Percentiles rank a stretch among this genome's conserved stretches.
Evolutionary conservation across 2,797 vertebrate genomes (phyloP).

Genomic region (Geotrypetes seraphini): DNA sequence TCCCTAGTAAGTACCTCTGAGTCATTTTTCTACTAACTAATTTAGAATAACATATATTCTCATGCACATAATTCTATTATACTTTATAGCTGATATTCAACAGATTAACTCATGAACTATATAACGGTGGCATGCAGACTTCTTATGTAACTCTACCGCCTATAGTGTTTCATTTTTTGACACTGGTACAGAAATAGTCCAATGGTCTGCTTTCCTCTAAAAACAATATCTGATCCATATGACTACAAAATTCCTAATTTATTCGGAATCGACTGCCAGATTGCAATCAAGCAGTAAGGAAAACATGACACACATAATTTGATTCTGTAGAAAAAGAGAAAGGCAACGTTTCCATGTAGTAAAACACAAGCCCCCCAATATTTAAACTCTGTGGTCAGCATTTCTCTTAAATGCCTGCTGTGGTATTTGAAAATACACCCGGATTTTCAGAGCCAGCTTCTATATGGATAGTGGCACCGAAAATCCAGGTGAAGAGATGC

Average conservation of each 20-base stretch:
- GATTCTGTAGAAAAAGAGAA: conserved; percentile 17
- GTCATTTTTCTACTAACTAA: conserved; percentile 24
- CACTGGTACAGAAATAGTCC: conserved; percentile 33
- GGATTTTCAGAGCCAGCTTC: no score
- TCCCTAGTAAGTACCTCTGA: conserved; percentile 12
- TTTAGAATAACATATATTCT: conserved; percentile 22
- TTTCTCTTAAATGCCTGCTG: no score
- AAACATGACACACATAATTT: conserved; percentile 11
- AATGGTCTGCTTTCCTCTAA: conserved; percentile 40
- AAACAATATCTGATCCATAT: conserved; percentile 34
- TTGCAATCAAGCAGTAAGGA: conserved; percentile 41
- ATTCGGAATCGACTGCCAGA: conserved; percentile 44
- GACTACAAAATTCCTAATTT: conserved; percentile 46
- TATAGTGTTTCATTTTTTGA: conserved; percentile 45
- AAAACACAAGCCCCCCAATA: no score
- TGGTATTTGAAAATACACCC: no score
- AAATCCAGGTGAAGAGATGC: no score
- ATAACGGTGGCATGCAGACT: conserved; percentile 25
- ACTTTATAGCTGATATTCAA: conserved; percentile 23
- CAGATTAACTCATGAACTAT: conserved; percentile 45
- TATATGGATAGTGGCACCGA: no score
- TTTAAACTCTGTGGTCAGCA: no score
- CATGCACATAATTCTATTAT: conserved; percentile 24
- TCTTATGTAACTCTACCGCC: conserved; percentile 27
- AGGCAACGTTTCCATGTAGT: conserved; percentile 22